These are phyloP conservation scores for Myotis lucifugus DNA, from an alignment of 2,113 vertebrate genomes.

Conservation along the genomic window DNA sequence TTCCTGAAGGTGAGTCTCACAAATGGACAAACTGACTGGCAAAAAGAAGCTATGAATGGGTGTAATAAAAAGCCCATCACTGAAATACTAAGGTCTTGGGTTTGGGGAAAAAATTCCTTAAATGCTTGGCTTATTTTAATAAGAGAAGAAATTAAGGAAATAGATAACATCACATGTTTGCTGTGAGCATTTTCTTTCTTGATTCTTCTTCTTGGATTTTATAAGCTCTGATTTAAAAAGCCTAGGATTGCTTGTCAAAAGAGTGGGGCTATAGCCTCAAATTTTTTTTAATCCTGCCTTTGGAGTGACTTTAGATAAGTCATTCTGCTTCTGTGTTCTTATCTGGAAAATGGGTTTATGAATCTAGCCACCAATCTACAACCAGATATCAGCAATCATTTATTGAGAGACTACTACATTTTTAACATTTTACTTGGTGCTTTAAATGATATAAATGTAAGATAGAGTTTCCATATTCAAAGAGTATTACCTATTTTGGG, in stretches of 20 bases:
- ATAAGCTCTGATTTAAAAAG: not conserved
- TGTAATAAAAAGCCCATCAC: not conserved
- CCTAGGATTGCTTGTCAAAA: not conserved
- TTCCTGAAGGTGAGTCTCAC: not conserved
- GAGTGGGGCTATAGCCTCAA: not conserved
- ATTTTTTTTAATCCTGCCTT: slow-evolving; percentile 11
- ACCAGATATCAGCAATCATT: not conserved
- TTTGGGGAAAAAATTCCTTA: not conserved
- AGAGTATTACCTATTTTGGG: not conserved
- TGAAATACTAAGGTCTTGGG: not conserved
- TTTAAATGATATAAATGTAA: slow-evolving; percentile 27
- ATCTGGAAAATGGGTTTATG: not conserved
- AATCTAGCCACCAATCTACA: not conserved
- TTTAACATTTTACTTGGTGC: slow-evolving; percentile 8
- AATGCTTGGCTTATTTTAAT: not conserved
- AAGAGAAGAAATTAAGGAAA: not conserved
- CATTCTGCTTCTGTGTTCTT: not conserved
- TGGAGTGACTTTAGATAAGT: slow-evolving; percentile 19
- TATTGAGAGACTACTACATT: not conserved
- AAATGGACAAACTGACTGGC: not conserved
- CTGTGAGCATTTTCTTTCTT: not conserved
- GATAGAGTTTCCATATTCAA: not conserved
- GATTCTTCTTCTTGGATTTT: not conserved
- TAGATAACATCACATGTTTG: not conserved
- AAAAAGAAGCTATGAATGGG: not conserved